Base-by-base conservation (phyloP, 2,888 invertebrate species). In the Agrotis exclamationis region DNA sequence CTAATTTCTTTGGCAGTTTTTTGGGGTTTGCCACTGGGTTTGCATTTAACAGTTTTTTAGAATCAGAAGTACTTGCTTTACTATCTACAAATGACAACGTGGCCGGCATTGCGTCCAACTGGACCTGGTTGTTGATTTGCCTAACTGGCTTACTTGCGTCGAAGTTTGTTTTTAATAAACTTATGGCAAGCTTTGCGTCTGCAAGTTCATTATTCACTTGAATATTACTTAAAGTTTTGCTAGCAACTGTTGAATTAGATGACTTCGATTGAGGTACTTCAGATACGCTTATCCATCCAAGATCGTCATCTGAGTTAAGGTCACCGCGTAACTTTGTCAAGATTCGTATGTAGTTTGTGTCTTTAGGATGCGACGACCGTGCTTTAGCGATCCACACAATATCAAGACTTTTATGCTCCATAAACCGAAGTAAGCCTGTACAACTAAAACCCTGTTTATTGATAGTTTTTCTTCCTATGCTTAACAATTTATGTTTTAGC, bases 11-110 rank as follows among this genome's bases (percentile, higher is more conserved):
- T 76, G 93, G 94, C 24, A 95, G 84, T 85, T 93, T 91, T 86
- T 93, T 96, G 7, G 96, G 96, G 79, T 95, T 93, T 48, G 93
- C 88, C 20, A 95, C 96, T 50, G 96, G 96, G 85, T 88, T 93
- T 44, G 86, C 83, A 85, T 94, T 90, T 18, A 88, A 85, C 57
- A 90, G 74, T 76, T 86, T 87, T 71, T 83, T 84, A 28, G 68
- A 56, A 54, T 85, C 84, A 20, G 70, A 63, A 45, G 16, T 58
- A 48, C 51, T 63, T 53, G 56, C 45, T 66, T 74, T 68, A 54
- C 33, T 66, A 57, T 73, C 72, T 47, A 76, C 16, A 57, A 75
- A 62, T 58, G 45, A 76, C 20, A 86, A 59, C 51, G 72, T 18
- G 13, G 85, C 81, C 50, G 74, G 56, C 53, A 66, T 24, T 60